phyloP scores from a whole-genome alignment of 2,888 invertebrate species.

The Bunonema sp. region DNA sequence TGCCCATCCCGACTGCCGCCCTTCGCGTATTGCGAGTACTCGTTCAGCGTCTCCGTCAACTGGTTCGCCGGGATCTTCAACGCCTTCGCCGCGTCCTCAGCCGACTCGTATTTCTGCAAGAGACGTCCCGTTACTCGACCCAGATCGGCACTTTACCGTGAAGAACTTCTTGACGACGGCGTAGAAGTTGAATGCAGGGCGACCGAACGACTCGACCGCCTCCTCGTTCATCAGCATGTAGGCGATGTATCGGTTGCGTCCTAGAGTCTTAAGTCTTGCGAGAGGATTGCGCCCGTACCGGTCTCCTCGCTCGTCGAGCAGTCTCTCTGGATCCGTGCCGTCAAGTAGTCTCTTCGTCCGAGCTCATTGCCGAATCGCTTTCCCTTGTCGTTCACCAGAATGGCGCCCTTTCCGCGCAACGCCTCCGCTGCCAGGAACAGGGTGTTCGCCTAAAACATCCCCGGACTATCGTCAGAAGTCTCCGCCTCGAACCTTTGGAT shows the following conservation, averaged over 20 bases:
- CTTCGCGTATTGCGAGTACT: conserved; percentile 20
- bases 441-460: conserved; percentile 27
- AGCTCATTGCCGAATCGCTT: conserved; percentile 40
- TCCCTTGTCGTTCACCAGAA: conserved; percentile 26
- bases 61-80: conserved; percentile 11
- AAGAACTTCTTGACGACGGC: conserved; percentile 41
- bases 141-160: conserved; percentile 9
- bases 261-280: too few species aligned
- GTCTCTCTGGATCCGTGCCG: conserved; percentile 22
- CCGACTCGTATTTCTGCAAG: conserved; percentile 22
- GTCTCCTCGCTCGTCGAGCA: conserved; percentile 16
- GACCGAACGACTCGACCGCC: conserved; percentile 34
- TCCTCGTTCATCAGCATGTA: conserved; percentile 35
- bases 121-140: background rate
- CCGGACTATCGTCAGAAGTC: too few species aligned
- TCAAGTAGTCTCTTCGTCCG: conserved; percentile 38
- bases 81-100: conserved; percentile 18
- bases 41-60: conserved; percentile 18
- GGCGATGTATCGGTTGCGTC: conserved; percentile 7
- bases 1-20: too few species aligned
- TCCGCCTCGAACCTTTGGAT: too few species aligned
- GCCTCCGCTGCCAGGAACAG: conserved; percentile 45
- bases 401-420: conserved; percentile 39
- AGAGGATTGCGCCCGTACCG: too few species aligned
- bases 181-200: conserved; percentile 43